These are phyloP conservation scores for Diploptera punctata DNA, from an alignment of 2,888 invertebrate genomes.

Conservation along the genomic window DNA sequence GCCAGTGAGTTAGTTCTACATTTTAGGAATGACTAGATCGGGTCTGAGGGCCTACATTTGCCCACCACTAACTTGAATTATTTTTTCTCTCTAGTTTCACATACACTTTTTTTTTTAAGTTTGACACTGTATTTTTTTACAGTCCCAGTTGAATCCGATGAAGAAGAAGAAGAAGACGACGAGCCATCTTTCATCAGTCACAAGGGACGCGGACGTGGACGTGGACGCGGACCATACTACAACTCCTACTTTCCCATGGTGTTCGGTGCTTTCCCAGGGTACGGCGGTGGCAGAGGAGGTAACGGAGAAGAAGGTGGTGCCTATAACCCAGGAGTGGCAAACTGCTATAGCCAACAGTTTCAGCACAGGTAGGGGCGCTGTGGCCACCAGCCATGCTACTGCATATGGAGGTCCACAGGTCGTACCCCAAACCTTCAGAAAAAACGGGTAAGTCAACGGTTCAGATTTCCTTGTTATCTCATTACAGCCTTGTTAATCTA, in stretches of 20 bases:
- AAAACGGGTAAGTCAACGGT: conserved; percentile 36
- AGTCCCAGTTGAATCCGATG: conserved; percentile 57
- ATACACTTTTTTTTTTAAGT: too few species aligned
- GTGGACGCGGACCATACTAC: conserved; percentile 53
- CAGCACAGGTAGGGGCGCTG: conserved; percentile 41
- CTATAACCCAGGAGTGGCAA: conserved; percentile 56
- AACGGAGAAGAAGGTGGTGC: conserved; percentile 52
- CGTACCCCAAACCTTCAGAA: conserved; percentile 12
- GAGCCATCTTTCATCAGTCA: not conserved
- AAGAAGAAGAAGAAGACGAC: conserved; percentile 51
- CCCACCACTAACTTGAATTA: too few species aligned
- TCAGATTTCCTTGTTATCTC: too few species aligned
- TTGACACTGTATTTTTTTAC: too few species aligned
- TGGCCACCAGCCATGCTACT: conserved; percentile 41
- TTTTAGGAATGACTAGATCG: too few species aligned
- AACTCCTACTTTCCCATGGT: conserved; percentile 73
- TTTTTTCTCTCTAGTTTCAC: too few species aligned
- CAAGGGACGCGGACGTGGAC: conserved; percentile 45
- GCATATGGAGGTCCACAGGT: conserved; percentile 40
- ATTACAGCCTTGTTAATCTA: too few species aligned
- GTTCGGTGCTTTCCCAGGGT: conserved; percentile 56
- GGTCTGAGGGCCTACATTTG: too few species aligned
- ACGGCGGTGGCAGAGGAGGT: conserved; percentile 48
- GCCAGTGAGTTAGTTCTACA: too few species aligned
- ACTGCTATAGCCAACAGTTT: conserved; percentile 44